Conservation (phyloP, 1,140 invertebrate species). For the Apis cerana region DNA sequence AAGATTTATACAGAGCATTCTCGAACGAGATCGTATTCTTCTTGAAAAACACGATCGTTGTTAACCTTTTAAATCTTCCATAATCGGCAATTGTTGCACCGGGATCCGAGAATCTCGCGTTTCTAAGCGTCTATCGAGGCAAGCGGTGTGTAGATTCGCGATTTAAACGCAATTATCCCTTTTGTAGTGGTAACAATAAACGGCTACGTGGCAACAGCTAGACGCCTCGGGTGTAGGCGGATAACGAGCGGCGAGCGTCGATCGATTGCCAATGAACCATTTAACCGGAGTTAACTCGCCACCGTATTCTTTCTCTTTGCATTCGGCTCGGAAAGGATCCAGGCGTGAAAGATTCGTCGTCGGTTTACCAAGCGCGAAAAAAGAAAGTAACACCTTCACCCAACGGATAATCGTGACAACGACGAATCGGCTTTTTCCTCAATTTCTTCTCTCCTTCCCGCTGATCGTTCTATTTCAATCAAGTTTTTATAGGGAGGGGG, state of each 20-base stretch:
- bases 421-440: not conserved
- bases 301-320: not conserved
- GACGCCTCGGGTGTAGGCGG: slow-evolving; percentile 51
- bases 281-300: slow-evolving; percentile 40
- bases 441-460: not conserved
- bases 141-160: not conserved
- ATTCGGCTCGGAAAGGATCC: not conserved
- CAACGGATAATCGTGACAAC: not conserved
- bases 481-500: too few relatives aligned
- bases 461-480: not conserved
- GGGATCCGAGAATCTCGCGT: slow-evolving; percentile 9
- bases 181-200: slow-evolving; percentile 49
- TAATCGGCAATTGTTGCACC: slow-evolving; percentile 6
- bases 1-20: too few relatives aligned
- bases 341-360: not conserved
- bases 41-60: not conserved
- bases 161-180: slow-evolving; percentile 49
- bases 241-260: slow-evolving; percentile 37
- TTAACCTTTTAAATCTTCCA: slow-evolving; percentile 26
- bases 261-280: slow-evolving; percentile 48
- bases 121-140: slow-evolving; percentile 31
- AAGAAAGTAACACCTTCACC: too few relatives aligned
- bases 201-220: slow-evolving; percentile 27
- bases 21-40: not conserved
- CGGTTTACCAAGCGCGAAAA: not conserved